Conservation (phyloP, 1,140 invertebrate genomes). For the Drosophila malerkotliana region DNA sequence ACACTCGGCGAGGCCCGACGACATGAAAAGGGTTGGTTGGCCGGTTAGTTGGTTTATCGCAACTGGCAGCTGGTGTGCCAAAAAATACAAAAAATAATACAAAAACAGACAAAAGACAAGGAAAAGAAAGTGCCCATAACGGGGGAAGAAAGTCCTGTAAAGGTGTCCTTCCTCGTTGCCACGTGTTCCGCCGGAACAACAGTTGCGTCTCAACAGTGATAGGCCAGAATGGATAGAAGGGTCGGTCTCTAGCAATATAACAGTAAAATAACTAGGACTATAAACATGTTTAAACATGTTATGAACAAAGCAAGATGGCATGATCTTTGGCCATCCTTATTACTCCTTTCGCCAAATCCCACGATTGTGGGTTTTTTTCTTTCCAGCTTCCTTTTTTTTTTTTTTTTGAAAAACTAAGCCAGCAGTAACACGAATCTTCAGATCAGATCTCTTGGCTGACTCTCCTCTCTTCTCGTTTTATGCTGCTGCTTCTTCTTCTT, state of each 20-base stretch:
- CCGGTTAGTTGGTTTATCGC: background rate
- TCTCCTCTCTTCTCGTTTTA: background rate
- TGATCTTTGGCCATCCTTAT: background rate
- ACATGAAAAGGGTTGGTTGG: constrained; percentile 54
- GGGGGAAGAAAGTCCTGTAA: constrained; percentile 35
- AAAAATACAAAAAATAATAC: background rate
- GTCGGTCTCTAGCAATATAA: background rate
- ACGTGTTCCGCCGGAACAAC: constrained; percentile 34
- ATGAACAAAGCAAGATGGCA: background rate
- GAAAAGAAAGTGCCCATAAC: constrained; percentile 35
- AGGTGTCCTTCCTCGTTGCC: constrained; percentile 12
- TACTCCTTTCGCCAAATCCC: background rate
- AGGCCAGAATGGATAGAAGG: background rate
- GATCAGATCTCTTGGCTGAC: constrained; percentile 15
- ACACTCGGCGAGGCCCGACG: constrained; percentile 8
- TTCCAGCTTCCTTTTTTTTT: constrained; percentile 18
- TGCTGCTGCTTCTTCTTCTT: background rate
- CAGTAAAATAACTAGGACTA: background rate
- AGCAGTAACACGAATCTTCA: constrained; percentile 75
- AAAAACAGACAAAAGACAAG: background rate
- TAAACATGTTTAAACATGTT: too few relatives aligned
- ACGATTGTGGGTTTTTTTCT: constrained; percentile 18
- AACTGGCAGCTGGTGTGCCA: constrained; percentile 34
- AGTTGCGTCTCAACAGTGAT: constrained; percentile 5
- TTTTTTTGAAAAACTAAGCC: constrained; percentile 77